Evolutionary conservation across 2,888 invertebrate species (phyloP).

Genomic region (Acronicta alni): DNA sequence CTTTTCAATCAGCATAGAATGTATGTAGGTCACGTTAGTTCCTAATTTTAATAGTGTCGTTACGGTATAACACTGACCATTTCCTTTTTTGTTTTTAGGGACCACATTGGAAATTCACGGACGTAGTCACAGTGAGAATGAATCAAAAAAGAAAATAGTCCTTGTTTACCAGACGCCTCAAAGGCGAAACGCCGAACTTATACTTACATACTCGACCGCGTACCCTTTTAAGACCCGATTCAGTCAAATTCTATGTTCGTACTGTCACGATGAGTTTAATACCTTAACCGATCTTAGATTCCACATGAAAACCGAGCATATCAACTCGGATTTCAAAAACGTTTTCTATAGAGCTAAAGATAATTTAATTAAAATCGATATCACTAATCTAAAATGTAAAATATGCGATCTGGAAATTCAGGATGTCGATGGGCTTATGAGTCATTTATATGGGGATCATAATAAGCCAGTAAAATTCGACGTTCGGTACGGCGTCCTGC

Average conservation of each 20-base stretch:
- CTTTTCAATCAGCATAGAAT: not conserved
- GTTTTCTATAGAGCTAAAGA: slow-evolving; percentile 83
- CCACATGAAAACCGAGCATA: slow-evolving; percentile 78
- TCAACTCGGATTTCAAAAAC: slow-evolving; percentile 77
- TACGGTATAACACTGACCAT: slow-evolving; percentile 78
- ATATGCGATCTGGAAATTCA: slow-evolving; percentile 72
- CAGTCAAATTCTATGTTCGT: slow-evolving; percentile 82
- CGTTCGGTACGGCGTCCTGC: slow-evolving; percentile 79
- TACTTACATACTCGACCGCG: slow-evolving; percentile 80
- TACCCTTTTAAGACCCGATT: slow-evolving; percentile 84
- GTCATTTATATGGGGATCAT: slow-evolving; percentile 76
- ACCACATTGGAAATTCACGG: slow-evolving; percentile 82
- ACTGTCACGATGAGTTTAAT: slow-evolving; percentile 80
- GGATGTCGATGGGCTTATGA: slow-evolving; percentile 79
- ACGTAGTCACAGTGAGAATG: slow-evolving; percentile 76
- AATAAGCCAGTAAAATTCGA: slow-evolving; percentile 80
- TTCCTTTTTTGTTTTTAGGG: slow-evolving; percentile 87
- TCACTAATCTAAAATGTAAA: slow-evolving; percentile 81
- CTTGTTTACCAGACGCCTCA: slow-evolving; percentile 84
- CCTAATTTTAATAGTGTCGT: slow-evolving; percentile 35
- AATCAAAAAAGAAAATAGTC: slow-evolving; percentile 82
- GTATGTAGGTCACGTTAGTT: slow-evolving; percentile 43
- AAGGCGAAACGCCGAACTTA: slow-evolving; percentile 83
- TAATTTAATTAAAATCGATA: slow-evolving; percentile 82
- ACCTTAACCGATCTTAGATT: slow-evolving; percentile 71